These are phyloP conservation scores for Drosophila mulleri DNA, from an alignment of 2,888 invertebrate species.

Conservation along the genomic window DNA sequence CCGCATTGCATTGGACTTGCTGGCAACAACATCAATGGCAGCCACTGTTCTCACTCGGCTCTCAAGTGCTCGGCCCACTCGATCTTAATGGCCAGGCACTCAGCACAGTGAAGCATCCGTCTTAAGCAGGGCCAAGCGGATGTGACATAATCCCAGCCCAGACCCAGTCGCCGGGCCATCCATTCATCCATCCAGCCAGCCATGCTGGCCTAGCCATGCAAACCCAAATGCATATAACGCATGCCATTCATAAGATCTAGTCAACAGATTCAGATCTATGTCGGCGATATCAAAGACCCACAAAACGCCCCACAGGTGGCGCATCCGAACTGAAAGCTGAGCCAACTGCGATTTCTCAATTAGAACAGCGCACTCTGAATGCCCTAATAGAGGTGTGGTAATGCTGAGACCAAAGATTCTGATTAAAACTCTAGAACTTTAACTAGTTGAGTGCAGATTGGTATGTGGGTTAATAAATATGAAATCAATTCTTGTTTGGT, in stretches of 20 bases:
- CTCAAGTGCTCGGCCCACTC: slow-evolving; percentile 40
- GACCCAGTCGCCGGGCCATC: slow-evolving; percentile 22
- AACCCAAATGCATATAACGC: slow-evolving; percentile 66
- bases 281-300: slow-evolving; percentile 73
- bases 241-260: slow-evolving; percentile 63
- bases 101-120: slow-evolving; percentile 38
- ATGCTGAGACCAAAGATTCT: too few species aligned
- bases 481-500: too few species aligned
- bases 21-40: slow-evolving; percentile 45
- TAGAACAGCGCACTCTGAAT: slow-evolving; percentile 27
- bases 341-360: not conserved
- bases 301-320: slow-evolving; percentile 71
- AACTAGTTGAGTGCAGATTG: too few species aligned
- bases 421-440: too few species aligned
- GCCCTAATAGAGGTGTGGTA: not conserved
- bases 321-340: slow-evolving; percentile 38
- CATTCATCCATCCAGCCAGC: slow-evolving; percentile 18
- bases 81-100: slow-evolving; percentile 63
- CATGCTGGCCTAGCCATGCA: slow-evolving; percentile 4
- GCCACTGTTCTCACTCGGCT: slow-evolving; percentile 35
- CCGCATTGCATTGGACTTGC: slow-evolving; percentile 33
- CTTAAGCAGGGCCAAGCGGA: slow-evolving; percentile 57
- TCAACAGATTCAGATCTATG: slow-evolving; percentile 61
- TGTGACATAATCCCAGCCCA: slow-evolving; percentile 71
- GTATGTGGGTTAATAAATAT: too few species aligned